Evolutionary conservation across 2,797 vertebrate genomes (phyloP).

Genomic region (Columba guinea): DNA sequence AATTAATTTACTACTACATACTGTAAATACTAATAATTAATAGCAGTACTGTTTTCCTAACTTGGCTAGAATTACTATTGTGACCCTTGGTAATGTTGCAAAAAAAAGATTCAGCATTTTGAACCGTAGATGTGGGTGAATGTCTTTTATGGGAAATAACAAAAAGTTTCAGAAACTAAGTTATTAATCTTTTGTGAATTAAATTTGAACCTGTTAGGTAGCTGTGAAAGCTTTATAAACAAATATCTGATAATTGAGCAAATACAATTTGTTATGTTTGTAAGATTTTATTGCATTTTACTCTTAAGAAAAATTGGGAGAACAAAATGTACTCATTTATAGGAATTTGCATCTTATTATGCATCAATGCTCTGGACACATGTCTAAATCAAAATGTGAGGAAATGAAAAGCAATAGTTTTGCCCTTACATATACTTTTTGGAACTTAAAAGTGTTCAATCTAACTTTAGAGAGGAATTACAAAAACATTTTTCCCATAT

Average conservation of each 20-base stretch:
- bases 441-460: neutral
- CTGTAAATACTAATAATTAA: conserved; percentile 32
- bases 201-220: neutral
- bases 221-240: neutral
- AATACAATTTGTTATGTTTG: neutral
- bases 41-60: neutral
- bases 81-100: conserved; percentile 9
- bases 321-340: neutral
- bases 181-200: neutral
- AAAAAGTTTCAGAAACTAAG: neutral
- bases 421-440: neutral
- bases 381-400: neutral
- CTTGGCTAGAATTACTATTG: neutral
- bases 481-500: neutral
- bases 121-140: neutral
- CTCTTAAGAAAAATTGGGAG: neutral
- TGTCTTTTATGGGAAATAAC: neutral
- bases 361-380: neutral
- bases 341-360: neutral
- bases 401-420: neutral
- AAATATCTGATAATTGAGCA: neutral
- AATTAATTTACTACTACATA: conserved; percentile 22
- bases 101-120: neutral
- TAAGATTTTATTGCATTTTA: neutral
- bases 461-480: neutral